Evolutionary conservation across 2,797 vertebrate species (phyloP).

Genomic region (Gastrophryne carolinensis): DNA sequence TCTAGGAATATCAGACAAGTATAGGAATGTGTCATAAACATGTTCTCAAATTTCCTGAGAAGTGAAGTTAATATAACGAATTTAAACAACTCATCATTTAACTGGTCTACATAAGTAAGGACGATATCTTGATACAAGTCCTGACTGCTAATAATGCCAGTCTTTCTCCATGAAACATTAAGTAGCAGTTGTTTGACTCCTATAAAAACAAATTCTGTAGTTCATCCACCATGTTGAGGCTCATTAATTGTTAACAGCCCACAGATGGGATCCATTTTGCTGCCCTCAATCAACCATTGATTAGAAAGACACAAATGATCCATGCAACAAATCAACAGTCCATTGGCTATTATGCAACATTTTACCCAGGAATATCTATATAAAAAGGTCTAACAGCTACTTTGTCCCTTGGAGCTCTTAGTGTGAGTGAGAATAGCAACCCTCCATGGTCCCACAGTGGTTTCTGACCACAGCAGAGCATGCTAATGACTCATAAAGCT

Average conservation of each 20-base stretch:
- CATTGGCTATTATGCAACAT: neutral
- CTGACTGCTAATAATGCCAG: constrained; percentile 19
- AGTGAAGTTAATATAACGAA: neutral
- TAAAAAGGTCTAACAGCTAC: too few relatives aligned
- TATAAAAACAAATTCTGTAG: constrained; percentile 24
- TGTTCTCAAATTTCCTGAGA: neutral
- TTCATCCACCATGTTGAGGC: neutral
- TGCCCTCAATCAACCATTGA: neutral
- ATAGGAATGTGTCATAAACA: neutral
- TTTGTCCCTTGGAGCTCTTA: too few relatives aligned
- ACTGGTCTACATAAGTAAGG: neutral
- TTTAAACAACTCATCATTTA: neutral
- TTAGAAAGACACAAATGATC: constrained; percentile 22
- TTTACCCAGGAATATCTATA: neutral
- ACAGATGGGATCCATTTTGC: constrained; percentile 36
- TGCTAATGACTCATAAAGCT: too few relatives aligned
- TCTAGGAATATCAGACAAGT: too few relatives aligned
- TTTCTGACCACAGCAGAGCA: too few relatives aligned
- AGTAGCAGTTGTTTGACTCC: constrained; percentile 14
- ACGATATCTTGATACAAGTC: neutral
- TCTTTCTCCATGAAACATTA: constrained; percentile 11
- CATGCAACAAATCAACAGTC: neutral
- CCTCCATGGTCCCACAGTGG: too few relatives aligned
- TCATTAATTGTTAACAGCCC: constrained; percentile 29
- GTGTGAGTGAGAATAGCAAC: too few relatives aligned